Evolutionary conservation across 2,797 vertebrate species (phyloP).

Genomic region (Onychomys torridus): DNA sequence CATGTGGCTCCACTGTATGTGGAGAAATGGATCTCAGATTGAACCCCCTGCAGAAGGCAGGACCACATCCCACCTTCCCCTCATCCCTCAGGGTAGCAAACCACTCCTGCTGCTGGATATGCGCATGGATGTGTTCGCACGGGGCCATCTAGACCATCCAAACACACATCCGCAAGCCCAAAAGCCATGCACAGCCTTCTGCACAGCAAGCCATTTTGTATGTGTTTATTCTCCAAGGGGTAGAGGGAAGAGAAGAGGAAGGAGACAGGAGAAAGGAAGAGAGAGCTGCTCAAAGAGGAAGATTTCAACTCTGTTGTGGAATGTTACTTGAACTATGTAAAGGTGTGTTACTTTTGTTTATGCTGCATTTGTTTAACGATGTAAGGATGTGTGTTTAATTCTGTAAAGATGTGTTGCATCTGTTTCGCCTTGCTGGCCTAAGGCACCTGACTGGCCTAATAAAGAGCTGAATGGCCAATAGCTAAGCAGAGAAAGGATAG

Average conservation of each 20-base stretch:
- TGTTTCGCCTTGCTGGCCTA: not conserved
- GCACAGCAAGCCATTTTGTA: not conserved
- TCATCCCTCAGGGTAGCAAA: not conserved
- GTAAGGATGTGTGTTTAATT: not conserved
- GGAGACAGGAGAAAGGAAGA: not conserved
- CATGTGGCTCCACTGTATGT: constrained; percentile 92
- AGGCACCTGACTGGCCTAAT: not conserved
- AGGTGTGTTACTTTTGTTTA: not conserved
- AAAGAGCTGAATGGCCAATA: not conserved
- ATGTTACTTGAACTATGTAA: not conserved
- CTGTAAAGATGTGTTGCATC: not conserved
- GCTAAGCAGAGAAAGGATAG: not conserved
- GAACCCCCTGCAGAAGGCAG: not conserved
- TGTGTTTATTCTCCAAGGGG: not conserved
- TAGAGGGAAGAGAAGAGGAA: not conserved
- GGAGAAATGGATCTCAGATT: not conserved
- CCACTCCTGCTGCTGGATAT: not conserved
- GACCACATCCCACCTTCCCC: not conserved
- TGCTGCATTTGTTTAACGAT: not conserved
- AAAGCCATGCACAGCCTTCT: not conserved
- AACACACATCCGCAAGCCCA: not conserved
- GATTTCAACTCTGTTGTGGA: not conserved
- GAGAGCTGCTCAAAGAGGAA: not conserved
- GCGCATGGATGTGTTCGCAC: rapidly evolving
- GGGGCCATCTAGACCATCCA: not conserved